Base-by-base conservation (phyloP, 2,113 vertebrate species). In the Euleptes europaea region DNA sequence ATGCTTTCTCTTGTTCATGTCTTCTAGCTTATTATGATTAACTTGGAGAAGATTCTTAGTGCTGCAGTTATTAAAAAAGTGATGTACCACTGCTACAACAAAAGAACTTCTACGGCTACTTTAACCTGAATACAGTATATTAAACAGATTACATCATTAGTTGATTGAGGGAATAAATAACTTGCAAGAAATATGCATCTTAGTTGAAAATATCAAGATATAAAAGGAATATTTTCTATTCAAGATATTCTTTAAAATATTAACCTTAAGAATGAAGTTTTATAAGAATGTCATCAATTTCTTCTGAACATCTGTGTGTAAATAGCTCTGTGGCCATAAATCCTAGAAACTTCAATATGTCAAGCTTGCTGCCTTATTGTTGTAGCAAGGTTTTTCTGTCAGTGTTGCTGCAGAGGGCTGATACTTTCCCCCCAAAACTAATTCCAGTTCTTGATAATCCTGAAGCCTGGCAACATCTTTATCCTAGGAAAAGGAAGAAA, bases 401-500 rank as follows among this genome's bases (percentile, higher is more conserved):
- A 98, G 86, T 2, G 93, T 31, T 0, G 90, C 13, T 0, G 83
- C 84, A 2, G 93, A 76, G 95, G 95, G 87, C 95, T 97, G 0
- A 94, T 92, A 1, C 94, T 96, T 91, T 94, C 95, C 76, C 33
- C 44, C 3, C 77, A 98, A 90, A 65, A 98, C 97, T 2, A 99
- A 66, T 93, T 99, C 97, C 93, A 98, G 94, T 94, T 99, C 98
- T 83, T 99, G 98, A 88, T 98, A 99, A 94, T 99, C 96, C 93
- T 96, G 96, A 78, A 98, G 97, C 82, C 98, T 97, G 66, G 96
- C 97, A 76, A 99, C 97, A 13, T 98, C 98, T 94, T 98, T 98
- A 93, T 98, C 98, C 98, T 98, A 89, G 85, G 67, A 87, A 14
- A 33, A 44, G 35, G 26, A 87, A 14, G 67, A 42, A 86, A 82